Conservation (phyloP, 2,888 invertebrate species). For the Lucinisca nassula region DNA sequence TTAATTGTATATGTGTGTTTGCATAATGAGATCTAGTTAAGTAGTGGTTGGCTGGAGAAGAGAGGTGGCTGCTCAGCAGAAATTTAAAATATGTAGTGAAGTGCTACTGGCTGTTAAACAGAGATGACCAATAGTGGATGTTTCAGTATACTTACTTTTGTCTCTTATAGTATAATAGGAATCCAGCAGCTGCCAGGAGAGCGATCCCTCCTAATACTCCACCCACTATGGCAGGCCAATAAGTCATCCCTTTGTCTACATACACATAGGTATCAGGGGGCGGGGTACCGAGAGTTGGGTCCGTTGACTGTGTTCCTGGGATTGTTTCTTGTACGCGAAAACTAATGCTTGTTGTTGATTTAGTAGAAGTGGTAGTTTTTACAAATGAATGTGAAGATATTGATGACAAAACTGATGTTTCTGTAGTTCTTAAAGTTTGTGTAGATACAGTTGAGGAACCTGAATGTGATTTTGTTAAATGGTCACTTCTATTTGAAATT, state of each 20-base stretch:
- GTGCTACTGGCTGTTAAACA: no score
- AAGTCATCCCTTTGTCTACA: conserved; percentile 49
- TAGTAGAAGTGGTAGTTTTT: neutral
- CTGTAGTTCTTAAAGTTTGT: neutral
- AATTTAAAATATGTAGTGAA: no score
- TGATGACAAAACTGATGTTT: neutral
- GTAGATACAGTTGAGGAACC: neutral
- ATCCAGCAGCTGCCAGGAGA: conserved; percentile 58
- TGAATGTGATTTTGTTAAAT: neutral
- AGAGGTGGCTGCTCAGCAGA: no score
- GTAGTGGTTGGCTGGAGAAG: no score
- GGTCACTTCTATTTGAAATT: neutral
- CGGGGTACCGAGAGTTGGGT: neutral
- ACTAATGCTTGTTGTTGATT: neutral
- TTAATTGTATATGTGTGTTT: no score
- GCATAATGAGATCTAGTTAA: no score
- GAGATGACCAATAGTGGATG: no score
- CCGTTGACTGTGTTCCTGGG: neutral
- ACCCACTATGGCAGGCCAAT: conserved; percentile 75
- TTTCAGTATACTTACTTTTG: conserved; percentile 73
- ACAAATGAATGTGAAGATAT: no score
- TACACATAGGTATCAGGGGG: conserved; percentile 1
- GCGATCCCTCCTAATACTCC: conserved; percentile 71
- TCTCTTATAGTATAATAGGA: conserved; percentile 66
- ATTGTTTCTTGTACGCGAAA: neutral